Evolutionary conservation across 2,888 invertebrate genomes (phyloP).

Genomic region (Drosophila incognita): DNA sequence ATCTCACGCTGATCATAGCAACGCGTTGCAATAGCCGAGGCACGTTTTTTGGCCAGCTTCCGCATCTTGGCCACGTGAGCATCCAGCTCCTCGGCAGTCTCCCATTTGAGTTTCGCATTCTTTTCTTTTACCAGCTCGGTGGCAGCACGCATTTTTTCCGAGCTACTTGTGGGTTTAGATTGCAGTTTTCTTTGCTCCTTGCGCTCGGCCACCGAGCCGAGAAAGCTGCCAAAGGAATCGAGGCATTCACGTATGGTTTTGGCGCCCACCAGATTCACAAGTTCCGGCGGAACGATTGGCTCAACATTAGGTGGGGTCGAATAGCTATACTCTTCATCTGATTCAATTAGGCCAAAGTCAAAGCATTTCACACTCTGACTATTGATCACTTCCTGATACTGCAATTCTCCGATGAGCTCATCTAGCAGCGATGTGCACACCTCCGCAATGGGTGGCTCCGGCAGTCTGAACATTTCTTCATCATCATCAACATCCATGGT

Average conservation of each 20-base stretch:
- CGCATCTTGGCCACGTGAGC: slow-evolving; percentile 59
- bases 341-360: slow-evolving; percentile 65
- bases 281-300: slow-evolving; percentile 28
- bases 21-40: slow-evolving; percentile 64
- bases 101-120: slow-evolving; percentile 50
- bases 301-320: slow-evolving; percentile 42
- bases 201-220: slow-evolving; percentile 29
- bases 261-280: slow-evolving; percentile 54
- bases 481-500: slow-evolving; percentile 35
- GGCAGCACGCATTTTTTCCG: slow-evolving; percentile 59
- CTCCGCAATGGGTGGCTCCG: slow-evolving; percentile 28
- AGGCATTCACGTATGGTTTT: slow-evolving; percentile 69
- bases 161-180: slow-evolving; percentile 14
- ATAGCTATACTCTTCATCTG: slow-evolving; percentile 70
- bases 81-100: slow-evolving; percentile 61
- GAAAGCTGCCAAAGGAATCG: slow-evolving; percentile 57
- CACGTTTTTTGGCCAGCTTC: slow-evolving; percentile 47
- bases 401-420: slow-evolving; percentile 58
- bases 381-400: slow-evolving; percentile 26
- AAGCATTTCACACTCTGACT: slow-evolving; percentile 46
- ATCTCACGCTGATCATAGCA: slow-evolving; percentile 78
- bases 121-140: slow-evolving; percentile 47
- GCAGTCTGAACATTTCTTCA: slow-evolving; percentile 11
- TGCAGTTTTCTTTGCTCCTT: slow-evolving; percentile 12
- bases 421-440: slow-evolving; percentile 54